Percentiles rank a stretch among this genome's conserved stretches.
These are phyloP conservation scores for Perizoma flavofasciatum DNA, from an alignment of 2,888 invertebrate genomes.

Conservation along the genomic window DNA sequence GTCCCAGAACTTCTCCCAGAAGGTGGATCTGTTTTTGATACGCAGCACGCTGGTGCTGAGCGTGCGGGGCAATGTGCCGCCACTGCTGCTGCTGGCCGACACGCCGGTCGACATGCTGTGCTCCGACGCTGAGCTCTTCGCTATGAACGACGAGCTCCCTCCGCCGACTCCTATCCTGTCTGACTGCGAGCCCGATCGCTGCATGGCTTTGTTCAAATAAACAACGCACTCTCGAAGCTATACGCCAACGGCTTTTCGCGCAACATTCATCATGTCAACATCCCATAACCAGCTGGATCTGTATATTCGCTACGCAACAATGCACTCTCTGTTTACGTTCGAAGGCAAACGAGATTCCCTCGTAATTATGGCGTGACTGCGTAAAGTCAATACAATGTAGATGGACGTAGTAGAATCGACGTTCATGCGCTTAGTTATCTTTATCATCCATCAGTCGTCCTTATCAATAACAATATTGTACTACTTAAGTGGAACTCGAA, in stretches of 20 bases:
- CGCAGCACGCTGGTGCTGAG: slow-evolving; percentile 91
- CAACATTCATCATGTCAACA: slow-evolving; percentile 22
- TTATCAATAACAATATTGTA: slow-evolving; percentile 60
- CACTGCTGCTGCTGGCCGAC: slow-evolving; percentile 72
- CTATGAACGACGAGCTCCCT: slow-evolving; percentile 62
- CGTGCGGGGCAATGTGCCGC: slow-evolving; percentile 86
- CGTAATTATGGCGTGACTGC: slow-evolving; percentile 45
- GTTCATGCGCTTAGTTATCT: slow-evolving; percentile 55
- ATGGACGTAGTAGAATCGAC: slow-evolving; percentile 42
- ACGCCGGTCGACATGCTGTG: slow-evolving; percentile 81
- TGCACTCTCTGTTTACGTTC: slow-evolving; percentile 40
- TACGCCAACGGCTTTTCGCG: background rate
- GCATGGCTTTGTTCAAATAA: slow-evolving; percentile 55
- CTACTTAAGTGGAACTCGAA: slow-evolving; percentile 51
- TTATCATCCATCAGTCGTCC: slow-evolving; percentile 57
- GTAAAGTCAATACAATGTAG: slow-evolving; percentile 46
- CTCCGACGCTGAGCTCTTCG: slow-evolving; percentile 77
- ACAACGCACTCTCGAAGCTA: slow-evolving; percentile 4
- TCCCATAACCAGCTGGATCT: slow-evolving; percentile 32
- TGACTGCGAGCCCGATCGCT: slow-evolving; percentile 84
- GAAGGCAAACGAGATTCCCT: slow-evolving; percentile 42
- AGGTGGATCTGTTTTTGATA: slow-evolving; percentile 90
- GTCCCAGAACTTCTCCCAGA: slow-evolving; percentile 94
- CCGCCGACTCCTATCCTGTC: slow-evolving; percentile 76
- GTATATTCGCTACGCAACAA: slow-evolving; percentile 37